Evolutionary conservation across 2,797 vertebrate genomes (phyloP).

Genomic region (Platyrinchus mystaceus): DNA sequence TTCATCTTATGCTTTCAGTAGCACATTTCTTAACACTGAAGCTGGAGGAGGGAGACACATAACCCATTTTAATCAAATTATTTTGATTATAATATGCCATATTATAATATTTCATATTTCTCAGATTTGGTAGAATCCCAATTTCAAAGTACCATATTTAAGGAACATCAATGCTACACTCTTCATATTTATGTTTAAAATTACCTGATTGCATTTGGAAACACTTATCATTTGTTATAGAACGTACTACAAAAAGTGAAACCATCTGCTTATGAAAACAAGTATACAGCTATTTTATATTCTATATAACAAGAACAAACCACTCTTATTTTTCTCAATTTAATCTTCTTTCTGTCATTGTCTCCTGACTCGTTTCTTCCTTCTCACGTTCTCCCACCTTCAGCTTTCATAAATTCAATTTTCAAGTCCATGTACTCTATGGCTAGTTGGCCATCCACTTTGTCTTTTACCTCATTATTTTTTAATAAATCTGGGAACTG

Average conservation of each 20-base stretch:
- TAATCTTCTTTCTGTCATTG: neutral
- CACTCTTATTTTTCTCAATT: neutral
- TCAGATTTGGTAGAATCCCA: neutral
- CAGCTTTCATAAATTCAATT: neutral
- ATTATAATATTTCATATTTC: neutral
- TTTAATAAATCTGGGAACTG: neutral
- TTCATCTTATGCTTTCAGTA: neutral
- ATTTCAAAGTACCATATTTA: neutral
- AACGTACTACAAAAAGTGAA: neutral
- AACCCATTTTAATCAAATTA: neutral
- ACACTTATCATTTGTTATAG: neutral
- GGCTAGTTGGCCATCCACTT: neutral
- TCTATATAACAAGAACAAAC: neutral
- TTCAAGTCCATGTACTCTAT: neutral
- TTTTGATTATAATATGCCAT: neutral
- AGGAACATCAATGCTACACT: neutral
- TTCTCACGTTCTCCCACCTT: neutral
- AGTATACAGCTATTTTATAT: neutral
- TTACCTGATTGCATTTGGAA: neutral
- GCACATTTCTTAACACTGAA: neutral
- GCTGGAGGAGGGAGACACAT: neutral
- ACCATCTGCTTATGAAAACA: neutral
- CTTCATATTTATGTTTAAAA: neutral
- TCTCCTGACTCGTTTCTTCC: neutral
- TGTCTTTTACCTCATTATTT: neutral